These are phyloP conservation scores for Paralvinella palmiformis DNA, from an alignment of 1,140 invertebrate species.

Conservation along the genomic window DNA sequence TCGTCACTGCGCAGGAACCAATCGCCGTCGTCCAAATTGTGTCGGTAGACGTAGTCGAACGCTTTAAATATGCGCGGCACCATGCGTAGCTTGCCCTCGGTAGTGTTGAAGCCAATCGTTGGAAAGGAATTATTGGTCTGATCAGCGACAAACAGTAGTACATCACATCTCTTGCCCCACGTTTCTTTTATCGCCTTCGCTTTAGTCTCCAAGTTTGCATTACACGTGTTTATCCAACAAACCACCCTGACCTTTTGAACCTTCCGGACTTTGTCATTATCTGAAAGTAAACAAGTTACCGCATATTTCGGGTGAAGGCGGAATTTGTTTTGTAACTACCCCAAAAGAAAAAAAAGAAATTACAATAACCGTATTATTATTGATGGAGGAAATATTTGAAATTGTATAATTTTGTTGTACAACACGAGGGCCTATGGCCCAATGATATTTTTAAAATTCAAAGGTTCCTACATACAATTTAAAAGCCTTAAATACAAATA, in stretches of 20 bases:
- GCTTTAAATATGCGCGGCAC: slow-evolving; percentile 14
- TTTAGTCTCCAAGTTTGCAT: slow-evolving; percentile 38
- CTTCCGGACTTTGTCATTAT: no score
- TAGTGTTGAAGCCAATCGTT: neutral
- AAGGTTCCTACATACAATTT: no score
- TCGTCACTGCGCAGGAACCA: slow-evolving; percentile 43
- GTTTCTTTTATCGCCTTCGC: neutral
- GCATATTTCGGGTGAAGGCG: no score
- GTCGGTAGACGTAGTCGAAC: slow-evolving; percentile 20
- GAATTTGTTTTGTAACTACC: no score
- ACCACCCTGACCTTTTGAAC: neutral
- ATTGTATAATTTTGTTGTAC: no score
- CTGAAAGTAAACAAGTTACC: no score
- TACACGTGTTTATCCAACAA: slow-evolving; percentile 1
- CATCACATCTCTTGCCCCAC: slow-evolving; percentile 13
- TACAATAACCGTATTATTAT: no score
- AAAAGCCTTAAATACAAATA: no score
- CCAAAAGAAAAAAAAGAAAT: no score
- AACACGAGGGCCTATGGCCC: no score
- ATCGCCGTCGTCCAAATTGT: slow-evolving; percentile 25
- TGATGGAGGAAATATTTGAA: no score
- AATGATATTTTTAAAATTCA: no score
- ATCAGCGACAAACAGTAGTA: slow-evolving; percentile 17
- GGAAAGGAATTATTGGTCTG: neutral
- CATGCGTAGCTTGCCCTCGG: slow-evolving; percentile 8